Base-by-base conservation (phyloP, 35 echinoderm and acorn worm species). In the Amphiura filiformis region DNA sequence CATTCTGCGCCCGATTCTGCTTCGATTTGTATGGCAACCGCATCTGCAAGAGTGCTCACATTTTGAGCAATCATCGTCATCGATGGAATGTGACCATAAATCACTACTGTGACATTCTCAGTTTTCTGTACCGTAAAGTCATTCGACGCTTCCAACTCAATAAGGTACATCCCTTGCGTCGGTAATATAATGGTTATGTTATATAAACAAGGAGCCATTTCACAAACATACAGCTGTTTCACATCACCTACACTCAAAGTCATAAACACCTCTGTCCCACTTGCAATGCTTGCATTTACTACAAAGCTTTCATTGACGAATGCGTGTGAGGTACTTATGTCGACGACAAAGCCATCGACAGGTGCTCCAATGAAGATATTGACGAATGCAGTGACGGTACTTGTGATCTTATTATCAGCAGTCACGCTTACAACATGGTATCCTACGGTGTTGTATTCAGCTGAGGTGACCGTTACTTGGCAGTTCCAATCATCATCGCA, bases 141-240 rank as follows among this genome's bases (percentile, higher is more conserved):
- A 85, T 85, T 85, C 12, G 83, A 85, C 18, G 39, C 83, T 61
- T 85, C 49, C n/a, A 85, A 30, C 26, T 1, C 34, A 36, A 85
- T 35, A 15, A 44, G 20, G 20, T 37, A 85, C 35, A n/a, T 1
- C 35, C 83, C 83, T 36, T 47, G 37, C 14, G 0, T 56, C 35
- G 57, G 35, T 34, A 85, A 65, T 34, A 34, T 36, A 14, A 34
- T 7, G 1, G 35, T 85, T 47, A 65, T 23, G 56, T 32, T 37
- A n/a, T 65, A 36, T 36, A n/a, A 14, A 34, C 83, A 85, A 37
- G 83, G 83, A 3, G 83, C 83, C 56, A 37, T 32, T 13, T 36
- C 31, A 70, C 83, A 85, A 22, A 33, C 65, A 15, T 37, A 34
- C 9, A 85, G 44, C 23, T 26, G 15, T 85, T 56, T 34, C 4